Conservation (phyloP, 2,113 vertebrate genomes). For the Maylandia zebra region DNA sequence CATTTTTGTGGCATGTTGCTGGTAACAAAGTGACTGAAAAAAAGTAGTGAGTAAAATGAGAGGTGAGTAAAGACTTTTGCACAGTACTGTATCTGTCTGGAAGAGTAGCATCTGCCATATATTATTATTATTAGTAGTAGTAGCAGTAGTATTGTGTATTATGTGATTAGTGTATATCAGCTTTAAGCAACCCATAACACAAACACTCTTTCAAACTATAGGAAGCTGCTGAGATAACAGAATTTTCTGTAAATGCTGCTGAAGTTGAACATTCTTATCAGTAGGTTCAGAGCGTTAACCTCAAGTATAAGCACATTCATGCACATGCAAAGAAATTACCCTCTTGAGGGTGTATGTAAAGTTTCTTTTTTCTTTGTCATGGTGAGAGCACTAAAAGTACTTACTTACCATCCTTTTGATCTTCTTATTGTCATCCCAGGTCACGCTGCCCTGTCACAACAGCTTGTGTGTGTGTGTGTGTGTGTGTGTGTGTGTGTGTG, state of each 20-base stretch:
- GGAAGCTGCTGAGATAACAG: background rate
- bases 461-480: too few species aligned
- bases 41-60: background rate
- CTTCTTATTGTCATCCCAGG: background rate
- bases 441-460: conserved; percentile 1
- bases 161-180: background rate
- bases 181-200: background rate
- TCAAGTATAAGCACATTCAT: background rate
- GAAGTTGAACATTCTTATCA: background rate
- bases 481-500: too few species aligned
- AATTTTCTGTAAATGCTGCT: background rate
- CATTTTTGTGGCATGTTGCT: background rate
- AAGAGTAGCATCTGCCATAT: background rate
- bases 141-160: background rate
- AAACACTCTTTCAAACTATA: background rate
- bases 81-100: background rate
- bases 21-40: background rate
- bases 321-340: background rate
- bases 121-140: fast-evolving
- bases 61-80: background rate
- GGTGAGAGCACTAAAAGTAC: background rate
- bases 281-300: fast-evolving
- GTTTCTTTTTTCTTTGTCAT: background rate
- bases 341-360: background rate
- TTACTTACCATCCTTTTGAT: background rate